Conservation (phyloP, 2,797 vertebrate genomes). For the Catostomus latipinnis region DNA sequence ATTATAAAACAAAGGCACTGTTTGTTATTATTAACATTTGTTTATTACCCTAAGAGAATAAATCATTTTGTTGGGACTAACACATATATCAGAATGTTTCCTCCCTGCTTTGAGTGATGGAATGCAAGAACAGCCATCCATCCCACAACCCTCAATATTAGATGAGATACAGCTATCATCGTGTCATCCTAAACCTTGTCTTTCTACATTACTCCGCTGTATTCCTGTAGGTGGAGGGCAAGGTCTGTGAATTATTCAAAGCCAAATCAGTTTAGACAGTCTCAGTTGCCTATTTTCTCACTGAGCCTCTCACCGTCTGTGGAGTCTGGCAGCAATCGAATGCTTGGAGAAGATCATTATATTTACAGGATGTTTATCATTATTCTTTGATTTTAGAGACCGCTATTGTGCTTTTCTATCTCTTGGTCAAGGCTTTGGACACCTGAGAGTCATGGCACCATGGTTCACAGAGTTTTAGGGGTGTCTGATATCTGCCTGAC, state of each 20-base stretch:
- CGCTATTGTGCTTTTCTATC: conserved; percentile 18
- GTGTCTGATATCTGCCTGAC: conserved; percentile 69
- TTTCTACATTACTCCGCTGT: conserved; percentile 51
- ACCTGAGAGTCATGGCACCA: conserved; percentile 80
- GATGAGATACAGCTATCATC: conserved; percentile 71
- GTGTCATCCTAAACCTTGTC: conserved; percentile 73
- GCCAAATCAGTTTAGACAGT: conserved; percentile 79
- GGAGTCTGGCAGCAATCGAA: conserved; percentile 41
- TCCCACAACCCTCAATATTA: conserved; percentile 72
- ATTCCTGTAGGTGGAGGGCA: conserved; percentile 45
- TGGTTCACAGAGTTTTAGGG: conserved; percentile 77
- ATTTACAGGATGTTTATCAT: conserved; percentile 8
- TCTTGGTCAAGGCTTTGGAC: conserved; percentile 62
- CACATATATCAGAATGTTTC: conserved; percentile 4
- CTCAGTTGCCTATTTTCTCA: conserved; percentile 38
- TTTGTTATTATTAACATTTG: background rate
- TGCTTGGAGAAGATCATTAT: conserved; percentile 30
- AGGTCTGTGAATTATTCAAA: conserved; percentile 78
- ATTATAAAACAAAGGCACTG: background rate
- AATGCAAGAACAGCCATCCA: conserved; percentile 59
- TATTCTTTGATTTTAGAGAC: background rate
- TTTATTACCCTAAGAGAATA: conserved; percentile 3
- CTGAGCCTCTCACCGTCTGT: conserved; percentile 22
- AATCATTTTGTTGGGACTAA: background rate
- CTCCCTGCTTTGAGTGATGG: conserved; percentile 31